Base-by-base conservation (phyloP, 2,113 vertebrate genomes). In the Pseudopipra pipra region DNA sequence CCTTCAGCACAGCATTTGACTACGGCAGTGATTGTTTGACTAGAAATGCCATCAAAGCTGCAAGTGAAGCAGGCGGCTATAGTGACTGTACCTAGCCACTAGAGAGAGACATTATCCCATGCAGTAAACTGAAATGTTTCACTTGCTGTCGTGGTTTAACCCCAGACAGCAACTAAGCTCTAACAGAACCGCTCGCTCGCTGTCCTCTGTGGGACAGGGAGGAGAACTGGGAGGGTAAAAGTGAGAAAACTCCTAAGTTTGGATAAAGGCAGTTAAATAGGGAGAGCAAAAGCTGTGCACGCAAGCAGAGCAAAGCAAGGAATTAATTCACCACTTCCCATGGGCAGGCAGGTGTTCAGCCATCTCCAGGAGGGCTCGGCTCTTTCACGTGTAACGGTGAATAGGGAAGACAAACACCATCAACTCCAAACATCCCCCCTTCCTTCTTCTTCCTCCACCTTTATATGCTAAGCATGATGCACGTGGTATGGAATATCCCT, bases 91-190 rank as follows among this genome's bases (percentile, higher is more conserved):
- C 95, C 94, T 97, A 94, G 78, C 95, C 95, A 96, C 95, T 97
- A 97, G 96, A 97, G 95, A 96, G 96, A 97, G 96, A 97, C 96
- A 95, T 97, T 79, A 92, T 96, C 93, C 96, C 76, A 72, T 41
- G 84, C 25, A 95, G 94, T 81, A 87, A 92, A 89, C 76, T 28
- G 61, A 71, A 95, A 59, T 52, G 89, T 81, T 95, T 85, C 76
- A 49, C 76, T 86, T 47, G 44, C 11, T 70, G 62, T 56, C 6
- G 5, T 56, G 55, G 35, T 75, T 91, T 91, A 87, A 87, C 68
- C 89, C 68, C 76, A 68, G 35, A 28, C 12, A 14, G 27, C 37
- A 68, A 75, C 41, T 62, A 14, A 74, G 62, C 35, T 68, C 41
- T 61, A 21, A 21, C 31, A 55, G 35, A 75, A 63, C 55, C 14